A percentile compares a stretch with the other conserved stretches of the same genome.
Conservation (phyloP, 2,888 invertebrate species). For the Sceliomorpha sp. region DNA sequence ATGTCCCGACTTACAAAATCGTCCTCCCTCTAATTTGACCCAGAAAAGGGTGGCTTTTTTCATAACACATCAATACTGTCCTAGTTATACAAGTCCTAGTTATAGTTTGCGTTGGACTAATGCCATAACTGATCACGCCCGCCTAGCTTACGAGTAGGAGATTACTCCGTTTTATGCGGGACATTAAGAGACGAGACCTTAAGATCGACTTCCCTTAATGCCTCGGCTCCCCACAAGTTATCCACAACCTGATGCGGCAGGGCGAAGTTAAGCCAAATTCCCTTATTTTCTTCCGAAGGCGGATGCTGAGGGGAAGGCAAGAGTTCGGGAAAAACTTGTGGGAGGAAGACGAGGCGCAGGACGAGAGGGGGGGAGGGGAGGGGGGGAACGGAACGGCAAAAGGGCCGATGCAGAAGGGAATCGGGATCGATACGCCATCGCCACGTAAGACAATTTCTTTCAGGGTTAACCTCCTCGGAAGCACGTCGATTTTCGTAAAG, state of each 20-base stretch:
- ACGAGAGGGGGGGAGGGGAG: constrained; percentile 21
- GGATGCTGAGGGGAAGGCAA: too few species aligned
- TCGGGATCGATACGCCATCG: constrained; percentile 71
- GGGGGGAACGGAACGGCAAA: constrained; percentile 23
- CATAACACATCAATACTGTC: too few species aligned
- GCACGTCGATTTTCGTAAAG: constrained; percentile 38
- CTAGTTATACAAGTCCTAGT: too few species aligned
- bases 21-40: too few species aligned
- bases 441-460: constrained; percentile 76
- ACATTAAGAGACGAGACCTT: constrained; percentile 12
- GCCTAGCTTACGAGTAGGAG: too few species aligned
- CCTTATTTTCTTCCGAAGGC: constrained; percentile 15
- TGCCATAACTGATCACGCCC: too few species aligned
- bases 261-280: constrained; percentile 41
- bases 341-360: constrained; percentile 10
- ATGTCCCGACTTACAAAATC: too few species aligned
- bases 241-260: constrained; percentile 48
- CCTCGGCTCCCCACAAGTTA: constrained; percentile 34
- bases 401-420: constrained; percentile 49
- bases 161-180: too few species aligned
- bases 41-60: too few species aligned
- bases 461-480: constrained; percentile 57
- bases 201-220: constrained; percentile 47
- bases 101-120: too few species aligned
- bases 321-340: too few species aligned